A percentile compares a stretch with the other conserved stretches of the same genome.
Conservation (phyloP, 2,797 vertebrate genomes). For the Alauda arvensis region DNA sequence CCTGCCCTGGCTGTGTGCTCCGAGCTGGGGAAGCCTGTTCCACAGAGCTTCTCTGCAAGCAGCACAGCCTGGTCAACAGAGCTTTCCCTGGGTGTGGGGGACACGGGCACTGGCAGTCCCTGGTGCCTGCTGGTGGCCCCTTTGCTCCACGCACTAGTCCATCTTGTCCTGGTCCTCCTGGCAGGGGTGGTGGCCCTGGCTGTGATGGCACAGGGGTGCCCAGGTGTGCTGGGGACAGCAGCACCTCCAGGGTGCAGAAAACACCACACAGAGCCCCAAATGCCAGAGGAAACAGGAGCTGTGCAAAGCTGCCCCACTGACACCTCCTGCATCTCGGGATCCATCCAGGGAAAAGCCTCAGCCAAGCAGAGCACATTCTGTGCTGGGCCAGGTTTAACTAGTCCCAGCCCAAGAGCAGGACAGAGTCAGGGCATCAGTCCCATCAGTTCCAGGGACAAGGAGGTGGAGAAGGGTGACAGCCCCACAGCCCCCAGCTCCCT, state of each 20-base stretch:
- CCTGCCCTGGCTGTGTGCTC: not conserved
- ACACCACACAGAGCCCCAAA: not conserved
- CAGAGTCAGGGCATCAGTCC: not conserved
- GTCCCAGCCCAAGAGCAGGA: not conserved
- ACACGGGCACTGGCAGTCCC: not conserved
- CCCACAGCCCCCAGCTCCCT: not conserved
- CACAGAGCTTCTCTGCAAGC: not conserved
- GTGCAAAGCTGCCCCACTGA: not conserved
- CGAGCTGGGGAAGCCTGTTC: fast-evolving
- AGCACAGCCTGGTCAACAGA: not conserved
- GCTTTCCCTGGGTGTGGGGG: fast-evolving
- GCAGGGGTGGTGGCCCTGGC: not conserved
- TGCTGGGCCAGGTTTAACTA: not conserved
- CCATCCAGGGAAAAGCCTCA: not conserved
- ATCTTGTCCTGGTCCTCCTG: not conserved
- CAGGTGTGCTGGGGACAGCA: not conserved
- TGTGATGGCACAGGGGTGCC: not conserved
- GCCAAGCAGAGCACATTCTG: not conserved
- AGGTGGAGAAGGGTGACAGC: not conserved
- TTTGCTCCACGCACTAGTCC: not conserved
- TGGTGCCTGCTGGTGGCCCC: not conserved
- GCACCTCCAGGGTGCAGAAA: not conserved
- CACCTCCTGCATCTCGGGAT: not conserved
- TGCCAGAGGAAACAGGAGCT: not conserved
- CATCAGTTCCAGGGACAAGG: not conserved